Percentiles rank a stretch among this genome's conserved stretches.
phyloP scores from a whole-genome alignment of 2,113 vertebrate genomes.

The Stercorarius parasiticus region DNA sequence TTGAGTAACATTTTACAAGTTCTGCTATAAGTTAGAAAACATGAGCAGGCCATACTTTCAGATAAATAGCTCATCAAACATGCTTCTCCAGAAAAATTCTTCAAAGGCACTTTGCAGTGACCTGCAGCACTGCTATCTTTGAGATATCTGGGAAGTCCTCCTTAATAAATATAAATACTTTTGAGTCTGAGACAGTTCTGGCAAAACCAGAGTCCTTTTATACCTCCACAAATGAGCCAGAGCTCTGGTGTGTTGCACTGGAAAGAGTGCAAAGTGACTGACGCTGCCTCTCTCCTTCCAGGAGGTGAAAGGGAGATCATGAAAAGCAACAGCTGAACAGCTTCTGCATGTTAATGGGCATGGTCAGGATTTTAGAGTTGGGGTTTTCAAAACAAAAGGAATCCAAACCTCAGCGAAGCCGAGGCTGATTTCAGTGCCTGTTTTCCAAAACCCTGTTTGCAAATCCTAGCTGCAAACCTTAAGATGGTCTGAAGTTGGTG shows the following conservation, averaged over 20 bases:
- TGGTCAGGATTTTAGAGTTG: neutral
- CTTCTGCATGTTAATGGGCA: slow-evolving; percentile 43
- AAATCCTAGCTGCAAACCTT: neutral
- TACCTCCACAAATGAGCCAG: neutral
- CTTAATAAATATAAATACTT: neutral
- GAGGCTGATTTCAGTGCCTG: neutral
- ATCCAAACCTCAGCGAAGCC: neutral
- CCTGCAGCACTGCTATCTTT: neutral
- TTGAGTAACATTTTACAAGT: neutral
- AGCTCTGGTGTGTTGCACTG: neutral
- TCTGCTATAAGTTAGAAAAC: neutral
- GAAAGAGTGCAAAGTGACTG: neutral
- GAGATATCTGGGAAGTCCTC: neutral
- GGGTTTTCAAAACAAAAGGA: neutral
- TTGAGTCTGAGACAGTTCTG: neutral
- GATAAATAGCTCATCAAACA: neutral
- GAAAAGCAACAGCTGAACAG: slow-evolving; percentile 14
- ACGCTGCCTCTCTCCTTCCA: neutral
- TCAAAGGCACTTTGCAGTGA: neutral
- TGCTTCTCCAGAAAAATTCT: neutral
- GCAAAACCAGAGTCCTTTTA: slow-evolving; percentile 6
- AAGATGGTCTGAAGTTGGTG: neutral
- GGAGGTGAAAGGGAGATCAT: neutral
- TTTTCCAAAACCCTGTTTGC: neutral
- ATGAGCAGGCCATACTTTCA: neutral